These are phyloP conservation scores for Arbacia lixula DNA, from an alignment of 53 echinoderm and acorn worm species.

Conservation along the genomic window DNA sequence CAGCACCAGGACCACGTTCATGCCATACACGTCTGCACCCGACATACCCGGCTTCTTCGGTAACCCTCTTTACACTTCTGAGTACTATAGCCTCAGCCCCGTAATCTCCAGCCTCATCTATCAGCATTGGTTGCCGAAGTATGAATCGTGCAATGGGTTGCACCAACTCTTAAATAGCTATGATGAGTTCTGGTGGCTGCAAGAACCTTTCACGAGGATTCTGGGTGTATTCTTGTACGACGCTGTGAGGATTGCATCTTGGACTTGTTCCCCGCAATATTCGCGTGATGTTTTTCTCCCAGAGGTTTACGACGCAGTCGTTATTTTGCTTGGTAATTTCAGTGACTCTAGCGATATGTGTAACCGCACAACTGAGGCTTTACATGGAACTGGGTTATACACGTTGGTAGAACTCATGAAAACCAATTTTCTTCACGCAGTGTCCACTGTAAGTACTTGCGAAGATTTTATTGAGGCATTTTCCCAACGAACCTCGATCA, in stretches of 20 bases:
- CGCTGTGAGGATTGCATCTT: background rate
- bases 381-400: background rate
- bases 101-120: background rate
- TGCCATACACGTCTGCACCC: too few species aligned
- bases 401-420: background rate
- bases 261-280: background rate
- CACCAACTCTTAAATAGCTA: background rate
- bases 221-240: constrained; percentile 14
- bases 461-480: constrained; percentile 2
- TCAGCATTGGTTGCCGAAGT: background rate
- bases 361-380: background rate
- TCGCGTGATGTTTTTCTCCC: background rate
- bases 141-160: background rate
- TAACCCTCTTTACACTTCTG: background rate
- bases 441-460: background rate
- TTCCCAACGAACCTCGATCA: background rate
- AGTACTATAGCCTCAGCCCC: background rate
- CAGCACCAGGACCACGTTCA: too few species aligned
- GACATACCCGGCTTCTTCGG: too few species aligned
- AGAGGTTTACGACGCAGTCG: background rate
- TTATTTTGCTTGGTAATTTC: background rate
- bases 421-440: background rate
- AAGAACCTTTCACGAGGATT: too few species aligned
- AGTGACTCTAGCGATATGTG: background rate
- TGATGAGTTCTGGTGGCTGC: too few species aligned